Conservation (phyloP, 2,888 invertebrate species). For the Drosophila melanosoma region DNA sequence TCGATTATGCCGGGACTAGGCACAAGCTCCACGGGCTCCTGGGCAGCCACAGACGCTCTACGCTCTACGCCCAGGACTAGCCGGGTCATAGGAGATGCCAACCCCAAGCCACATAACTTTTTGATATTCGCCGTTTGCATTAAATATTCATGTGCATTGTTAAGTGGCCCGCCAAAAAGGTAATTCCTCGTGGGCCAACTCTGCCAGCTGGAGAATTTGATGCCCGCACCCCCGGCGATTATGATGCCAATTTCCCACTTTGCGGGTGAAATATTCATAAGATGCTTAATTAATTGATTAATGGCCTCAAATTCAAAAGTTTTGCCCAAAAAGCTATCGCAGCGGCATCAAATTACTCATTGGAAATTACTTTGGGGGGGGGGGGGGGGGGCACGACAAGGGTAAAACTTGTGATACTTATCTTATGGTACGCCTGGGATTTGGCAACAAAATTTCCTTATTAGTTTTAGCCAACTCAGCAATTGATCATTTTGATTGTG, state of each 20-base stretch:
- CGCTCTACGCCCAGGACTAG: constrained; percentile 13
- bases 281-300: constrained; percentile 82
- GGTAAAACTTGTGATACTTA: constrained; percentile 20
- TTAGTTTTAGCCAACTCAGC: constrained; percentile 27
- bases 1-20: constrained; percentile 59
- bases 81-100: constrained; percentile 15
- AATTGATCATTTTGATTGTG: constrained; percentile 36
- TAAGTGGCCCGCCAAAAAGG: constrained; percentile 60
- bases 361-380: neutral
- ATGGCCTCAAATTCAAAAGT: constrained; percentile 73
- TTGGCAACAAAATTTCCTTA: constrained; percentile 1
- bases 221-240: constrained; percentile 46
- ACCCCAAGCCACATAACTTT: constrained; percentile 52
- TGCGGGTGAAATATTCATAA: constrained; percentile 76
- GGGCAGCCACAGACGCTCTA: constrained; percentile 10
- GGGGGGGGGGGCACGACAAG: neutral
- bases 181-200: constrained; percentile 39
- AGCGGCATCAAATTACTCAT: constrained; percentile 63
- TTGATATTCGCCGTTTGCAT: constrained; percentile 58
- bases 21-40: constrained; percentile 8
- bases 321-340: constrained; percentile 55
- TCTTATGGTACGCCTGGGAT: constrained; percentile 7
- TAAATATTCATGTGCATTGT: constrained; percentile 75
- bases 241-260: constrained; percentile 53
- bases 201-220: neutral